These are phyloP conservation scores for Amphiura filiformis DNA, from an alignment of 35 echinoderm and acorn worm species.

Conservation along the genomic window DNA sequence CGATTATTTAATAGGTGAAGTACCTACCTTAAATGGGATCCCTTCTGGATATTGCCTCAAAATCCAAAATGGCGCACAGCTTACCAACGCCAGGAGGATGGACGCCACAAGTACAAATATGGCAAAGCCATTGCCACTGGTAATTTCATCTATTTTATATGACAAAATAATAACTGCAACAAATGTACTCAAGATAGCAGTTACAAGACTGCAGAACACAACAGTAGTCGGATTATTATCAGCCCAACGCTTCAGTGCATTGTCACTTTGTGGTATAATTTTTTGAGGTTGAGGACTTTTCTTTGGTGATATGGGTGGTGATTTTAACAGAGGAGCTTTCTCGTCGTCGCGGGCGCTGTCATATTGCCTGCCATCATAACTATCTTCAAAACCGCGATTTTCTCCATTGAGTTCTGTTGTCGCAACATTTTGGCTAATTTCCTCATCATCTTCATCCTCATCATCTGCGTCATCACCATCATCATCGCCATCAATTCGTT, in stretches of 20 bases:
- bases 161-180: conserved; percentile 21
- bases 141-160: conserved; percentile 24
- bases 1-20: not conserved
- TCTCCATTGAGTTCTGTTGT: conserved; percentile 12
- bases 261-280: conserved; percentile 21
- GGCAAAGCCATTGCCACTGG: conserved; percentile 16
- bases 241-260: not conserved
- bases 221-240: conserved; percentile 22
- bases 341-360: not conserved
- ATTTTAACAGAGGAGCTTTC: conserved; percentile 25
- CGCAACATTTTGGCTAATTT: not conserved
- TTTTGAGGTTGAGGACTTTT: not conserved
- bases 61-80: conserved; percentile 23
- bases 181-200: conserved; percentile 18
- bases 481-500: conserved; percentile 4
- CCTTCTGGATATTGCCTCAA: conserved; percentile 49
- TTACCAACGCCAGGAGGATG: not conserved
- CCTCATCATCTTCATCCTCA: not conserved
- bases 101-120: not conserved
- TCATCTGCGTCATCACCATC: not conserved
- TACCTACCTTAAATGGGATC: conserved; percentile 57
- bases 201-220: conserved; percentile 16
- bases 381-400: conserved; percentile 4
- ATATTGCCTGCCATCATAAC: not conserved
- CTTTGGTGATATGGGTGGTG: not conserved